Conservation (phyloP, 2,113 vertebrate species). For the Psilopogon haemacephalus region DNA sequence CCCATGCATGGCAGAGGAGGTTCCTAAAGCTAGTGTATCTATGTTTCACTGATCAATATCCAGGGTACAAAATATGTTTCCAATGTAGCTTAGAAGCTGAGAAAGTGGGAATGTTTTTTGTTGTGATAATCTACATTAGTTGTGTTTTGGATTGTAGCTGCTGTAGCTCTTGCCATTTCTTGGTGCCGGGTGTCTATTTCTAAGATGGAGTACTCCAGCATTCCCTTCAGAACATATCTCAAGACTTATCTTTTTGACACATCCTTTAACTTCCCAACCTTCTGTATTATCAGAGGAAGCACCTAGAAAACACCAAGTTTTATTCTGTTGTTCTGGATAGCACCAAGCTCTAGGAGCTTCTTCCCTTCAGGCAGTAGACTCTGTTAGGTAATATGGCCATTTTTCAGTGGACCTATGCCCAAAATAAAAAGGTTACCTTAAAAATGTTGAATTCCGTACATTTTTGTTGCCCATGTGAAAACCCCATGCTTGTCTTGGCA, state of each 20-base stretch:
- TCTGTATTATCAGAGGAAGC: not conserved
- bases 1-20: not conserved
- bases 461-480: not conserved
- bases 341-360: not conserved
- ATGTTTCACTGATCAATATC: not conserved
- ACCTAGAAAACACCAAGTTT: not conserved
- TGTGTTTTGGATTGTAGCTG: not conserved
- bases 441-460: not conserved
- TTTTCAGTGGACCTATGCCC: not conserved
- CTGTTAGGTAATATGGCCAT: not conserved
- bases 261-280: not conserved
- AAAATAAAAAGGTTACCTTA: not conserved
- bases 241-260: not conserved
- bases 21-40: not conserved
- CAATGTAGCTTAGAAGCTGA: not conserved
- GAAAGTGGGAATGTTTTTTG: not conserved
- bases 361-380: not conserved
- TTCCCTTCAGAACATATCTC: not conserved
- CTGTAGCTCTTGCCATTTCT: not conserved
- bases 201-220: not conserved
- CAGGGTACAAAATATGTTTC: not conserved
- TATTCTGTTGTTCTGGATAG: not conserved
- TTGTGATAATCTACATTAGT: not conserved
- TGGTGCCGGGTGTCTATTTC: not conserved
- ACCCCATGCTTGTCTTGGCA: not conserved